Evolutionary conservation across 2,888 invertebrate species (phyloP).

Genomic region (Gibbula magus): DNA sequence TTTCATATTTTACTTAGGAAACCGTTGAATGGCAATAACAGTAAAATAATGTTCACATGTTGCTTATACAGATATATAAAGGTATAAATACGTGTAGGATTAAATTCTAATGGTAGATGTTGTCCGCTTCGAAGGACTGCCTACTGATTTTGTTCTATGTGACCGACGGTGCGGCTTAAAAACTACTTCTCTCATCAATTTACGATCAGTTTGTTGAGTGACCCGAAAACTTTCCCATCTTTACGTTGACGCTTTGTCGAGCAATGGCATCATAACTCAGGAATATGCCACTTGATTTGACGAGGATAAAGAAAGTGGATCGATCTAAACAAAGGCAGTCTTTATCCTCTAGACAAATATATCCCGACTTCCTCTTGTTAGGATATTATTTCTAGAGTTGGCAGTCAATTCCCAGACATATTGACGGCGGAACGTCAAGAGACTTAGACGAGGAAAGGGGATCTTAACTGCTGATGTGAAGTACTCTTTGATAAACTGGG

Average conservation of each 20-base stretch:
- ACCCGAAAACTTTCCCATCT: neutral
- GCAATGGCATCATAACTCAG: neutral
- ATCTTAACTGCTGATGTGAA: too few species aligned
- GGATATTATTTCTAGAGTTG: neutral
- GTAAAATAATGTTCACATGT: too few species aligned
- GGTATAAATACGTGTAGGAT: too few species aligned
- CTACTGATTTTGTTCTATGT: neutral
- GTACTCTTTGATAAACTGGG: too few species aligned
- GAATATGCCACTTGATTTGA: neutral
- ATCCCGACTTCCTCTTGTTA: neutral
- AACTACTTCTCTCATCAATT: neutral
- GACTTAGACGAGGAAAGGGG: too few species aligned
- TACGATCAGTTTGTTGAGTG: neutral
- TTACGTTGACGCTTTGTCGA: neutral
- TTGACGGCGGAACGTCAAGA: neutral
- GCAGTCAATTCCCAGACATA: neutral
- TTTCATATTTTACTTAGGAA: too few species aligned
- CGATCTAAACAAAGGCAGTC: slow-evolving; percentile 1
- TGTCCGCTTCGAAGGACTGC: too few species aligned
- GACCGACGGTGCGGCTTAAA: neutral
- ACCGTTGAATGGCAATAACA: too few species aligned
- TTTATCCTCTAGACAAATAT: slow-evolving; percentile 1
- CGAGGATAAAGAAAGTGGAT: neutral
- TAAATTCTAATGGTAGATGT: too few species aligned
- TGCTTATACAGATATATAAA: too few species aligned